Percentiles rank a stretch among this genome's conserved stretches.
Evolutionary conservation across 2,797 vertebrate species (phyloP).

Genomic region (Heteromormyrus szaboi): DNA sequence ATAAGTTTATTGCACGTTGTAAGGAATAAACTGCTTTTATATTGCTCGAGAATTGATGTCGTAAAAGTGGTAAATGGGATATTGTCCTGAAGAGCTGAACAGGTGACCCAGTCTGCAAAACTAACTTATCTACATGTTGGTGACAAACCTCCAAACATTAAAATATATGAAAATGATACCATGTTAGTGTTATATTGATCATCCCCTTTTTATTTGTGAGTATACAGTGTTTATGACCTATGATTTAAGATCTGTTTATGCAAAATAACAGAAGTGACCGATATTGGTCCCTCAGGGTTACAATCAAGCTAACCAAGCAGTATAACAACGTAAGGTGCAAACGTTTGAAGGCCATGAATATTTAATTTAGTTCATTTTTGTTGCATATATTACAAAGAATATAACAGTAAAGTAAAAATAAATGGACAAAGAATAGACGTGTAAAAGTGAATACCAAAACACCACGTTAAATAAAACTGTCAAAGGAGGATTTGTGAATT

Average conservation of each 20-base stretch:
- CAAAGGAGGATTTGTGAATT: slow-evolving; percentile 38
- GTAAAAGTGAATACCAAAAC: neutral
- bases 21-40: slow-evolving; percentile 15
- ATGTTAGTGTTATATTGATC: neutral
- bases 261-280: neutral
- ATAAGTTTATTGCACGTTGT: neutral
- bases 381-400: slow-evolving; percentile 47
- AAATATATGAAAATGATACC: neutral
- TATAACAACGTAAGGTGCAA: slow-evolving; percentile 14
- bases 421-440: slow-evolving; percentile 26
- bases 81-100: neutral
- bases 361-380: slow-evolving; percentile 45
- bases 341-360: slow-evolving; percentile 41
- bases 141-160: neutral
- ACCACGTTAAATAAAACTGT: neutral
- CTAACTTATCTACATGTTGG: neutral
- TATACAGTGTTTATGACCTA: neutral
- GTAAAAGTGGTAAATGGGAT: neutral
- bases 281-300: neutral
- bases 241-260: neutral
- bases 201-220: neutral
- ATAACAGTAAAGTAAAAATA: slow-evolving; percentile 35
- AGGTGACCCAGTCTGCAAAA: neutral
- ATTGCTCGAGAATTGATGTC: neutral
- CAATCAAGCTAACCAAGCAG: neutral